Percentiles rank a stretch among this genome's conserved stretches.
phyloP scores from a whole-genome alignment of 2,113 vertebrate genomes.

The Psittacara wagleri region DNA sequence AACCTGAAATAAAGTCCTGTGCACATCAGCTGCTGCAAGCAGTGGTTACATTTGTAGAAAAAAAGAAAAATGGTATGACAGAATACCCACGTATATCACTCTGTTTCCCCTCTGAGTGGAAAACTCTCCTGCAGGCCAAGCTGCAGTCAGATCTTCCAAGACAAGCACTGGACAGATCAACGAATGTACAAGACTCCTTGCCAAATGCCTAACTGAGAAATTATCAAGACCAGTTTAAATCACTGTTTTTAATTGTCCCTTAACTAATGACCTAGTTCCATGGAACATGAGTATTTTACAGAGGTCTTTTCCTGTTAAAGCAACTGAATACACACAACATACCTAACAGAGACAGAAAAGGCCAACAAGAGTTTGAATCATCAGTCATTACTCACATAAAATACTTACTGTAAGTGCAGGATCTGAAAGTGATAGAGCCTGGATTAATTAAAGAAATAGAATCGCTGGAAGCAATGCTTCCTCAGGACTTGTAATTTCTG shows the following conservation, averaged over 20 bases:
- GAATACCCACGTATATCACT: background rate
- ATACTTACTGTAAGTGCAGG: accelerated
- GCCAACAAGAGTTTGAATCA: background rate
- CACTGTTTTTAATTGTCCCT: background rate
- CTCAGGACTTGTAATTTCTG: background rate
- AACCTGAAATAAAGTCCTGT: background rate
- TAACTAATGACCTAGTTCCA: background rate
- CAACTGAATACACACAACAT: background rate
- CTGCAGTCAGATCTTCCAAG: background rate
- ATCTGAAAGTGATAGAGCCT: background rate
- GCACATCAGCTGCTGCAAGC: background rate
- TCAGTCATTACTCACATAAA: background rate
- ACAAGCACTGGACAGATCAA: background rate
- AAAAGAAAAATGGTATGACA: background rate
- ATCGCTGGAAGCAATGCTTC: background rate
- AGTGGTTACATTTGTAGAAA: background rate
- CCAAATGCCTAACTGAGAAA: background rate
- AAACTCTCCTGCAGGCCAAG: background rate
- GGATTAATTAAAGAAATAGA: background rate
- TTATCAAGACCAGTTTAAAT: background rate
- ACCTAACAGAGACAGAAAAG: background rate
- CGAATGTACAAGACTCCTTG: background rate
- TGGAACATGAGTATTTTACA: background rate
- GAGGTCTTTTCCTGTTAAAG: background rate
- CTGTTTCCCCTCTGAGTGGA: background rate